Evolutionary conservation across 2,113 vertebrate genomes (phyloP), one percentile per base, ranked within the genome.

Genomic region (Gavialis gangeticus): DNA sequence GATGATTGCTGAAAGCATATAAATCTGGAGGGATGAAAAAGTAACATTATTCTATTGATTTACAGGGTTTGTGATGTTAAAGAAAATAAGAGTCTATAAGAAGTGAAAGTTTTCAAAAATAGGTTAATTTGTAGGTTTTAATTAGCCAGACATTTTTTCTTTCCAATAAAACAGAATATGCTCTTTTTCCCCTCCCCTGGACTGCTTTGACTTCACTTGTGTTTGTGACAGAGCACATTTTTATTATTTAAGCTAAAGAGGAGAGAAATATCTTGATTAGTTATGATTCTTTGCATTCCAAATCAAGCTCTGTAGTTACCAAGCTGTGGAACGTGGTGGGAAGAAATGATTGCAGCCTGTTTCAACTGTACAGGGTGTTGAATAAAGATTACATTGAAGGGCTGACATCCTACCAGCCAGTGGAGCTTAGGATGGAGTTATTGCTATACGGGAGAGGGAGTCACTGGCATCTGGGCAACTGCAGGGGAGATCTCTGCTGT

Each of bases 321-420:
- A 95, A 58, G 93, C 96, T 93, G 87, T 34, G 78, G 95, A 93
- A 84, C 10, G 0, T 94, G 85, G 91, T 84, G 82, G 95, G 88
- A 76, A 93, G 91, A 95, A 13, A 12, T 89, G 94, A 92, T 56
- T 95, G 93, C 90, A 84, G 88, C 81, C 92, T 93, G 94, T 93
- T 97, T 95, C 91, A 90, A 54, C 77, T 79, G 79, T 67, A 75
- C 76, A 64, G 91, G 79, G 64, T 89, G 67, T 73, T 82, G 84
- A 95, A 85, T 76, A 82, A 90, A 94, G 90, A 87, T 90, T 79
- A 82, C 1, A n/a, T 79, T 84, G 37, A 14, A 19, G 80, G 88
- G 59, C 2, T 2, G 69, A 64, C 58, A 19, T 69, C 59, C 67
- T 82, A 30, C 58, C 57, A 82, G 1, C 0, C 16, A 58, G 88